phyloP scores from a whole-genome alignment of 2,113 vertebrate species.

The Melospiza georgiana region DNA sequence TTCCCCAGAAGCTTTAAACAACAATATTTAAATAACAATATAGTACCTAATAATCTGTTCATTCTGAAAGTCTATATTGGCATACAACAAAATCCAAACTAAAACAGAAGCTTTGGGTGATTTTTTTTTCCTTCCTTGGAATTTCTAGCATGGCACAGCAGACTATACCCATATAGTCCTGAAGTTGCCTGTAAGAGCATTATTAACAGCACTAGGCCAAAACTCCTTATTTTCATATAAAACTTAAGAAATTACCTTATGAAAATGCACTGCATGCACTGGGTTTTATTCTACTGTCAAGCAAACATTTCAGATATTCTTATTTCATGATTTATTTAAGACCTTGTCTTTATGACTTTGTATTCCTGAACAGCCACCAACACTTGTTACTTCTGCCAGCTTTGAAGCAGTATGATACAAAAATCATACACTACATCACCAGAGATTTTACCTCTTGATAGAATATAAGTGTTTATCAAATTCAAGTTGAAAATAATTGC shows the following conservation, averaged over 20 bases:
- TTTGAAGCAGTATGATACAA: background rate
- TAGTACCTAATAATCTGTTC: background rate
- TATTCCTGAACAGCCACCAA: background rate
- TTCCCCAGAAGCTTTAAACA: background rate
- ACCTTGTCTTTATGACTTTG: background rate
- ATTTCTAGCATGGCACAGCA: background rate
- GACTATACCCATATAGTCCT: background rate
- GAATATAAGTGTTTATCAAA: background rate
- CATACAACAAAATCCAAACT: background rate
- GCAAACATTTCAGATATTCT: background rate
- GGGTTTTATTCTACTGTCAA: background rate
- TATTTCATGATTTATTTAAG: background rate
- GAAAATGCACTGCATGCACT: background rate
- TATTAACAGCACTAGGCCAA: background rate
- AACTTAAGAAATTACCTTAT: background rate
- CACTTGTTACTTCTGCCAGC: background rate
- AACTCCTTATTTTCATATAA: background rate
- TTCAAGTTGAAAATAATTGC: background rate
- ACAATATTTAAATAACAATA: background rate
- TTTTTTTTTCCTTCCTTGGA: background rate
- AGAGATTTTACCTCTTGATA: background rate
- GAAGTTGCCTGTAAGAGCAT: background rate
- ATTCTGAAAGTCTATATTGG: background rate
- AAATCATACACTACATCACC: background rate
- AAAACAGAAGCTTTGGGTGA: background rate